Evolutionary conservation across 2,797 vertebrate genomes (phyloP), one percentile per base, ranked within the genome.

Genomic region (Danionella dracula): DNA sequence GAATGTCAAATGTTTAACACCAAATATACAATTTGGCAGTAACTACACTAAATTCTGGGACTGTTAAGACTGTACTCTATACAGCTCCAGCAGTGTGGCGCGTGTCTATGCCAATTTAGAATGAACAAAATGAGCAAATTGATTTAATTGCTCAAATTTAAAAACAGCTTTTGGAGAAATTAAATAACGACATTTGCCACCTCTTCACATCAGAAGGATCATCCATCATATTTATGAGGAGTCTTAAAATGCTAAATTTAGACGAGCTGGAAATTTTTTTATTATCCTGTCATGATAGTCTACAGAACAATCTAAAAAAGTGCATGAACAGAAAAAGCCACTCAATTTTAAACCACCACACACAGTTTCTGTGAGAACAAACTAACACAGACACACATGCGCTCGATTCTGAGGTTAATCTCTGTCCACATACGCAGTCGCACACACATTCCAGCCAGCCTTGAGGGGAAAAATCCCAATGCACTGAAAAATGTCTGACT

Each of bases 401-500:
- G 32, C 66, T 29, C 56, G 42, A 20, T 46, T 62, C 42, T 55
- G 59, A 23, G 38, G 42, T 62, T 50, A 66, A 23, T 69, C 34
- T 58, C 27, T 50, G 9, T 66, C 45, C 54, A 67, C 58, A 49
- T 11, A 60, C 5, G 1, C 44, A 35, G 42, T 40, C 40, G 15
- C 32, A 55, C 57, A 20, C 48, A 40, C 49, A 37, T 51, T 34
- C 20, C 71, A 35, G 42, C 55, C 49, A 53, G 17, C 29, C 32
- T 51, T 5, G 20, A 35, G 37, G 20, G 42, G 37, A 27, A 67
- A 53, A 16, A 54, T 53, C 42, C 66, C 58, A 45, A 42, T 65
- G 56, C 66, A 70, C 71, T 40, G 55, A 78, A 57, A 81, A 48
- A 70, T 81, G 80, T 73, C 74, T 83, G 79, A 89, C 89, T 87